These are phyloP conservation scores for Diadumene lineata DNA, from an alignment of 92 coral and sea anemone genomes.

Conservation along the genomic window DNA sequence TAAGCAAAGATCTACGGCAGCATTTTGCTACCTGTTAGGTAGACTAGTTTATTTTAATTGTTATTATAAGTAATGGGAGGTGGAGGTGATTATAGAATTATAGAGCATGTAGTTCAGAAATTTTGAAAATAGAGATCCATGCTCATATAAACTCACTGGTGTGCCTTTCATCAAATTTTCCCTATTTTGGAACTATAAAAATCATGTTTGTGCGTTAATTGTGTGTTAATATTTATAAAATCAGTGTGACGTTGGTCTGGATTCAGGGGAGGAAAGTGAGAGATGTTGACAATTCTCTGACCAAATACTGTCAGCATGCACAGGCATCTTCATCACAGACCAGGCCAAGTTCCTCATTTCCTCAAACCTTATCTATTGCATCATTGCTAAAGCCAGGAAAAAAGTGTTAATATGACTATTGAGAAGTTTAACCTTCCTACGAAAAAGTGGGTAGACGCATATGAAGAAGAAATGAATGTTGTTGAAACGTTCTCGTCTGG, in stretches of 20 bases:
- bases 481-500: conserved; percentile 67
- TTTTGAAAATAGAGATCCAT: no score
- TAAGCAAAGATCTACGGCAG: no score
- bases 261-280: background rate
- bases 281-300: background rate
- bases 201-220: no score
- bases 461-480: conserved; percentile 41
- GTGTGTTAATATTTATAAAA: no score
- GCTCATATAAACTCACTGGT: no score
- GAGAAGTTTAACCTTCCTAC: conserved; percentile 60
- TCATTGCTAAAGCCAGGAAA: conserved; percentile 60
- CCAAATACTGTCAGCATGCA: background rate
- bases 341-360: conserved; percentile 15
- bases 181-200: no score
- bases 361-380: conserved; percentile 65
- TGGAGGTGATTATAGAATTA: no score
- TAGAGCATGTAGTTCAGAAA: no score
- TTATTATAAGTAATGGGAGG: no score
- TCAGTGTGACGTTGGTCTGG: background rate
- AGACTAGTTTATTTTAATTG: no score
- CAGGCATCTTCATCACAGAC: background rate
- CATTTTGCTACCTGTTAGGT: no score
- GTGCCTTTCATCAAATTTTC: no score
- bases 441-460: conserved; percentile 51
- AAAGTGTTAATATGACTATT: conserved; percentile 37